phyloP scores from a whole-genome alignment of 1,140 invertebrate genomes.

The Drosophila paulistorum region DNA sequence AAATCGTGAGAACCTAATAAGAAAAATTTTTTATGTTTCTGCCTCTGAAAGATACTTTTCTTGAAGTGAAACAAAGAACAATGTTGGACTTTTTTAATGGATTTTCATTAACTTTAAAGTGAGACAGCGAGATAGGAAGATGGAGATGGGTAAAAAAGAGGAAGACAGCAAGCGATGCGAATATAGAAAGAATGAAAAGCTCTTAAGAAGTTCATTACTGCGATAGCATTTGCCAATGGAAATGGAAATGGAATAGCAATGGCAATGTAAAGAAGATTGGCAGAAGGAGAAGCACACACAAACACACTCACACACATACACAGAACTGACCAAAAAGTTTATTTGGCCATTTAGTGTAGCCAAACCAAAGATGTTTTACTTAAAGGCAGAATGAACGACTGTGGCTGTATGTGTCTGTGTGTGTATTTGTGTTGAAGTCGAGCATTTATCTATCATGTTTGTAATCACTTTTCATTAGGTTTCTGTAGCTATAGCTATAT shows the following conservation, averaged over 20 bases:
- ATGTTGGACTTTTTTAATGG: slow-evolving; percentile 78
- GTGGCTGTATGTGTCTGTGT: slow-evolving; percentile 2
- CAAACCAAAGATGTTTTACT: slow-evolving; percentile 73
- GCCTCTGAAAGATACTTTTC: slow-evolving; percentile 10
- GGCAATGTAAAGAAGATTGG: neutral
- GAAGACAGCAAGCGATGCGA: neutral
- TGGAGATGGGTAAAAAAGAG: neutral
- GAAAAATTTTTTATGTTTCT: slow-evolving; percentile 2
- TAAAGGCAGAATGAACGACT: slow-evolving; percentile 41
- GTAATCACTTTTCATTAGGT: slow-evolving; percentile 82
- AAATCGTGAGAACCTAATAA: slow-evolving; percentile 32
- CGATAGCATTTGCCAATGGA: slow-evolving; percentile 58
- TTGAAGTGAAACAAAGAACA: slow-evolving; percentile 39
- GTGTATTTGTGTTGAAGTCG: slow-evolving; percentile 2
- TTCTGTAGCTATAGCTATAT: slow-evolving; percentile 50
- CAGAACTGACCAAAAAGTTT: slow-evolving; percentile 68
- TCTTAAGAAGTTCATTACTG: slow-evolving; percentile 81
- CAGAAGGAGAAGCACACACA: neutral
- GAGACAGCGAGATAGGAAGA: slow-evolving; percentile 25
- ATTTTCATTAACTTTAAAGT: slow-evolving; percentile 72
- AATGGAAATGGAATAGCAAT: slow-evolving; percentile 3
- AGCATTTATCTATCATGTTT: slow-evolving; percentile 80
- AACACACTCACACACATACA: no score
- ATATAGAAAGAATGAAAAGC: slow-evolving; percentile 60
- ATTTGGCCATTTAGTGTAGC: slow-evolving; percentile 77